These are phyloP conservation scores for Acinonyx jubatus DNA, from an alignment of 2,113 vertebrate species.

Conservation along the genomic window DNA sequence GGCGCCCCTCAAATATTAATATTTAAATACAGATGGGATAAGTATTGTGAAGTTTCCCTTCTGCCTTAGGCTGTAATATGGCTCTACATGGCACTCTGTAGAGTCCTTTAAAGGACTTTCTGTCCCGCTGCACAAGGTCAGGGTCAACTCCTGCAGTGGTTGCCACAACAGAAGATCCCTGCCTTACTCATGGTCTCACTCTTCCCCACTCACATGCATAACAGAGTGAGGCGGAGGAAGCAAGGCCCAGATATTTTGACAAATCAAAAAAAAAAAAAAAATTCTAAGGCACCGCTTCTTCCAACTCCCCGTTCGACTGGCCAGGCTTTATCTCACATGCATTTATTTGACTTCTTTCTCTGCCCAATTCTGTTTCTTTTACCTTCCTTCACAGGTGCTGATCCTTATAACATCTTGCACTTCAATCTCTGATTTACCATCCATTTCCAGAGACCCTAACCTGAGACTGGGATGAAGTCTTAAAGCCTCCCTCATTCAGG, in stretches of 20 bases:
- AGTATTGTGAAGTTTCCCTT: background rate
- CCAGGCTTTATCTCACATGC: background rate
- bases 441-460: background rate
- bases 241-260: background rate
- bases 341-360: background rate
- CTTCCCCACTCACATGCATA: background rate
- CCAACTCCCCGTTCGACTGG: background rate
- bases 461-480: background rate
- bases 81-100: background rate
- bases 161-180: background rate
- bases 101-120: background rate
- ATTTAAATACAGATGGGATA: background rate
- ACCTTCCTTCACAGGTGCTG: background rate
- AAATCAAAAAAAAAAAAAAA: background rate
- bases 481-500: background rate
- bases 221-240: rapidly evolving
- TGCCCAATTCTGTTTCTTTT: background rate
- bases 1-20: background rate
- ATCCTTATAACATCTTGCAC: constrained; percentile 5
- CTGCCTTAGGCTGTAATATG: background rate
- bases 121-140: background rate
- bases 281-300: background rate
- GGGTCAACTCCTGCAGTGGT: background rate
- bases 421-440: background rate
- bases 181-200: rapidly evolving